Evolutionary conservation across 2,888 invertebrate genomes (phyloP).

Genomic region (Nomada fabriciana): DNA sequence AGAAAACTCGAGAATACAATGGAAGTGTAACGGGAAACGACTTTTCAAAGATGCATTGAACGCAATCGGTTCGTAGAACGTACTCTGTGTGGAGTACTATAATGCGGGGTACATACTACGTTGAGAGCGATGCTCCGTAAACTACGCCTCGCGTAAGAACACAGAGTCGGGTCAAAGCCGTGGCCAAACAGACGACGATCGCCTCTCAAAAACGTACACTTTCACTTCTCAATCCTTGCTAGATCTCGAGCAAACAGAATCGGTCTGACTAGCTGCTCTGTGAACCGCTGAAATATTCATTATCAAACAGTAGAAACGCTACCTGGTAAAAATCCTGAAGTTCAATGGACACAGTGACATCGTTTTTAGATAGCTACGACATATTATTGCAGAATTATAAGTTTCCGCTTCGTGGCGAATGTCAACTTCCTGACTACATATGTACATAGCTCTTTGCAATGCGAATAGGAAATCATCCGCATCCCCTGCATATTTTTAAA

Average conservation of each 20-base stretch:
- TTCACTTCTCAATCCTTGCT: not conserved
- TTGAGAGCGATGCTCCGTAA: constrained; percentile 34
- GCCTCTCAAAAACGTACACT: not conserved
- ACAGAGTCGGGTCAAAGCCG: constrained; percentile 9
- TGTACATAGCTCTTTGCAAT: constrained; percentile 16
- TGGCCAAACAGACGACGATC: not conserved
- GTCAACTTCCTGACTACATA: not conserved
- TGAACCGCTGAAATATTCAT: not conserved
- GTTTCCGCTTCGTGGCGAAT: not conserved
- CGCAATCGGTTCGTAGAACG: constrained; percentile 65
- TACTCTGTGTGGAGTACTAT: constrained; percentile 16
- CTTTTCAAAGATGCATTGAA: constrained; percentile 58
- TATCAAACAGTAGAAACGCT: not conserved
- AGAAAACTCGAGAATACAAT: constrained; percentile 16
- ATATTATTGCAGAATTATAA: not conserved
- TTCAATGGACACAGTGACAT: not conserved
- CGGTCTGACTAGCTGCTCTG: not conserved
- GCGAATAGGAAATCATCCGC: not conserved
- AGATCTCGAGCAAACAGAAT: constrained; percentile 8
- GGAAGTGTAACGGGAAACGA: constrained; percentile 43
- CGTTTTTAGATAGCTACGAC: not conserved
- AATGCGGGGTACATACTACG: constrained; percentile 1
- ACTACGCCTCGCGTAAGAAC: constrained; percentile 17
- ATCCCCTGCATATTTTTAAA: not conserved
- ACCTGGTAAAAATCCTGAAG: not conserved